Conservation (phyloP, 1,140 invertebrate genomes). For the Plectrocnemia conspersa region DNA sequence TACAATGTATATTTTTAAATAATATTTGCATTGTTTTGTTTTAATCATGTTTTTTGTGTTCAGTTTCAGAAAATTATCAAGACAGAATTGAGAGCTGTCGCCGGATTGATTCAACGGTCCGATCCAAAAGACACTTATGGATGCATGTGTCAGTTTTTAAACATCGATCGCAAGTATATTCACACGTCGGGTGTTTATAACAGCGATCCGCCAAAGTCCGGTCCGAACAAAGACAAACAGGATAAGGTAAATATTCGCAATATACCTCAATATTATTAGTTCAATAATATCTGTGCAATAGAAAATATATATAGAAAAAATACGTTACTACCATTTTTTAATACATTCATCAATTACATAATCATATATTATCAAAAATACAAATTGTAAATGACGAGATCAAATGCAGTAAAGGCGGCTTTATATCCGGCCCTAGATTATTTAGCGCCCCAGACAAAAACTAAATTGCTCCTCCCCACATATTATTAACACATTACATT, state of each 20-base stretch:
- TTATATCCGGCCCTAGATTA: no score
- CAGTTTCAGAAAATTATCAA: conserved; percentile 20
- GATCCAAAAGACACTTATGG: not conserved
- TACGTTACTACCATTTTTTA: no score
- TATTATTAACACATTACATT: no score
- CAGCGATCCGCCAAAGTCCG: conserved; percentile 28
- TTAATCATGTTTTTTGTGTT: conserved; percentile 8
- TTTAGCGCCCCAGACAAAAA: no score
- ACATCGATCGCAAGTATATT: conserved; percentile 1
- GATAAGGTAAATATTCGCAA: conserved; percentile 21
- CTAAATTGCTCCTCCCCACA: no score
- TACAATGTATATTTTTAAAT: no score
- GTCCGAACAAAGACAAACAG: conserved; percentile 24
- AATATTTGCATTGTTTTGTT: no score
- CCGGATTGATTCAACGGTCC: conserved; percentile 23
- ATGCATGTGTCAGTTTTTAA: conserved; percentile 1
- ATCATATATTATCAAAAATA: no score
- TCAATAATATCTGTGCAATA: not conserved
- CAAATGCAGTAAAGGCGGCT: no score
- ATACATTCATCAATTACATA: no score
- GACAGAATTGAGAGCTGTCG: conserved; percentile 25
- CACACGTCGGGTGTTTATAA: conserved; percentile 22
- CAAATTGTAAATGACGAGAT: no score
- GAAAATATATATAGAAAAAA: no score
- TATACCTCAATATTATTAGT: not conserved